Conservation (phyloP, 2,113 vertebrate species). For the Hyperopisus bebe region DNA sequence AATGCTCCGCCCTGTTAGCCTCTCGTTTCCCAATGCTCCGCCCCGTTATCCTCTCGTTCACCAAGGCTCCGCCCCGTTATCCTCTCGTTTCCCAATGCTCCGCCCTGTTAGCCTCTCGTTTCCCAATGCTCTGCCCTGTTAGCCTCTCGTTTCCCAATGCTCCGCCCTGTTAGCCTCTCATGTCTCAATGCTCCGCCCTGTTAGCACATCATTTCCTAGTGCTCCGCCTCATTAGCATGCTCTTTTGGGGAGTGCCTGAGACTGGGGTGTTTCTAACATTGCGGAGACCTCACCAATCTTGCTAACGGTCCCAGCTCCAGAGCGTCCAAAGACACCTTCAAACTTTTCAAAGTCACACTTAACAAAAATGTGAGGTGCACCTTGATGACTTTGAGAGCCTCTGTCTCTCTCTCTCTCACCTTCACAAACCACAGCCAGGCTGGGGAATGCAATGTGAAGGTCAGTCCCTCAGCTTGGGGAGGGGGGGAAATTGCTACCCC, state of each 20-base stretch:
- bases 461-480: constrained; percentile 57
- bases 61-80: no score
- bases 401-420: constrained; percentile 29
- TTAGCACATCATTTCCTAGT: background rate
- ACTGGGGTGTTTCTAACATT: background rate
- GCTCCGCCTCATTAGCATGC: background rate
- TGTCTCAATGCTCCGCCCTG: no score
- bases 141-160: no score
- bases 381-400: background rate
- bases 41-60: no score
- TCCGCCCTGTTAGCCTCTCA: no score
- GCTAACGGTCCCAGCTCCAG: background rate
- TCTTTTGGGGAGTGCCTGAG: background rate
- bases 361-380: background rate
- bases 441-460: constrained; percentile 28
- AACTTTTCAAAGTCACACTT: background rate
- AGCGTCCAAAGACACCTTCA: background rate
- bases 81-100: background rate
- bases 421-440: constrained; percentile 44
- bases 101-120: background rate
- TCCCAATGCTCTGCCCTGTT: background rate
- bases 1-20: no score
- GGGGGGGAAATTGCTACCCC: constrained; percentile 70
- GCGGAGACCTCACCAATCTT: background rate
- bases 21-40: no score